Evolutionary conservation across 2,113 vertebrate genomes (phyloP), one percentile per base, ranked within the genome.

Genomic region (Sakesphorus luctuosus): DNA sequence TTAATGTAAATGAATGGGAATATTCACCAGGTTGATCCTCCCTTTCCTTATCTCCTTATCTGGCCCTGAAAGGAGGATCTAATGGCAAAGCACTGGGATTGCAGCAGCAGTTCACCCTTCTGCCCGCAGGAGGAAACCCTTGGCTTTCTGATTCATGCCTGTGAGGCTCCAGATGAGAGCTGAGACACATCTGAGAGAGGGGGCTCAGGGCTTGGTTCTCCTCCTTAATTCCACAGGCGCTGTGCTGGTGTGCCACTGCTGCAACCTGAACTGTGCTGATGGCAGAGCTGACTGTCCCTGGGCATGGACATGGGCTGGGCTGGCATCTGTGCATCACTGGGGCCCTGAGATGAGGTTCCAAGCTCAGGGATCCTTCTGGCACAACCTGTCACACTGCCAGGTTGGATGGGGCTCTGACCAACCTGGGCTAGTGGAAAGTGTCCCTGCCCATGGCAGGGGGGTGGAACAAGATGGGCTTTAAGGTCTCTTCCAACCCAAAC

Each of bases 1-100:
- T 77, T 74, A 19, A 83, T 88, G 79, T 47, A 96, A 96, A 93
- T 63, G 47, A 80, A 44, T 25, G 67, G 62, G 56, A 84, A 93
- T 36, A 47, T 78, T 76, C 36, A 38, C 17, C 15, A 18, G 65
- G 38, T 80, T 83, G 56, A 83, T 84, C 33, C 38, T 79, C 58
- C 43, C 18, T 78, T 92, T 43, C 83, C 69, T 86, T 46, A 62
- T 55, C 68, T 84, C 52, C 31, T 43, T n/a, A n/a, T 38, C 18
- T 61, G 87, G 35, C 49, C 4, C 61, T 28, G 33, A 71, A 36
- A 90, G 74, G 25, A 79, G 25, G 62, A 12, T 62, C 35, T 87
- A 14, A 47, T 8, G 58, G 29, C 71, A 87, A 33, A 72, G 59
- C 38, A 0, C 3, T 67, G 10, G 46, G 47, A 86, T 8, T 62